Evolutionary conservation across 2,113 vertebrate species (phyloP).

Genomic region (Penelope pileata): DNA sequence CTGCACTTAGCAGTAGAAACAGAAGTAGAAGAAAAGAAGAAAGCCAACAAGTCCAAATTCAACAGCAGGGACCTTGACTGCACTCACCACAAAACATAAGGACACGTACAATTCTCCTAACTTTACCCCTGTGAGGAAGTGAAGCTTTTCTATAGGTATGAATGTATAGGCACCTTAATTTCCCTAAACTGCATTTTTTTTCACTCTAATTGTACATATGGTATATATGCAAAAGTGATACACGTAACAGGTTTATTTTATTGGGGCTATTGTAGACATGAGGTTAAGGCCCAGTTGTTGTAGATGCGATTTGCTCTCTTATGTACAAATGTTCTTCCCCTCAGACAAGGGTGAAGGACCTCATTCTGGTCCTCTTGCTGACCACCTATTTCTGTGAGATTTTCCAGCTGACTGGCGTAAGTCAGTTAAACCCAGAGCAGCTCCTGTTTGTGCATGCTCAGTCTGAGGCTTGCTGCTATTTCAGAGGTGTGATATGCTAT

Average conservation of each 20-base stretch:
- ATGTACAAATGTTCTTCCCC: neutral
- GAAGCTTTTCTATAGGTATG: neutral
- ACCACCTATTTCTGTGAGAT: neutral
- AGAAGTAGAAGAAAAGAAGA: neutral
- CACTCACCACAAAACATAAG: neutral
- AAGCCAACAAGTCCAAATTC: neutral
- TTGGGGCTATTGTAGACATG: neutral
- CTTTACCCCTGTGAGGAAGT: neutral
- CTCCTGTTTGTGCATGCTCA: neutral
- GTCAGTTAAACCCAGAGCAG: neutral
- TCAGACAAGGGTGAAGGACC: neutral
- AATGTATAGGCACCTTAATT: neutral
- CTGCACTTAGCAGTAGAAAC: neutral
- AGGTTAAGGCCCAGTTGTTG: neutral
- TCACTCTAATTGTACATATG: neutral
- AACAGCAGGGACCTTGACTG: neutral
- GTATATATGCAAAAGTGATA: neutral
- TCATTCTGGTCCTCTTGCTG: neutral
- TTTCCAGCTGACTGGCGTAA: neutral
- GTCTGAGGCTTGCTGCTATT: neutral
- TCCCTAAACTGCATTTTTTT: neutral
- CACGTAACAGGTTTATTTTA: neutral
- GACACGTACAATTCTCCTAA: neutral
- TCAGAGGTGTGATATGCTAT: neutral
- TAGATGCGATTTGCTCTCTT: neutral